phyloP scores from a whole-genome alignment of 2,797 vertebrate species.

The Scomberomorus guttatus region DNA sequence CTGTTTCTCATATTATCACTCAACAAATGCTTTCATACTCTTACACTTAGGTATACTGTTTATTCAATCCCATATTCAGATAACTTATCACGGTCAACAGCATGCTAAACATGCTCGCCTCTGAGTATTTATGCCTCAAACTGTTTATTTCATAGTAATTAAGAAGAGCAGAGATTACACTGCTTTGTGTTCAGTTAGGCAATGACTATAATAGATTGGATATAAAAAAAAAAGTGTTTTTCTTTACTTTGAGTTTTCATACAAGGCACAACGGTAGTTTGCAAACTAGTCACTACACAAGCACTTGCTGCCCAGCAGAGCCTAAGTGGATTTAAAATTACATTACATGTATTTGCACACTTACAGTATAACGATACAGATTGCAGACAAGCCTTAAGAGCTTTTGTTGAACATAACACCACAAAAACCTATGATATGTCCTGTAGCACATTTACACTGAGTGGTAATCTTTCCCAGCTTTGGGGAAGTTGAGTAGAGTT shows the following conservation, averaged over 20 bases:
- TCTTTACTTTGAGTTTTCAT: slow-evolving; percentile 59
- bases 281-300: slow-evolving; percentile 76
- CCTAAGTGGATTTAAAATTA: slow-evolving; percentile 67
- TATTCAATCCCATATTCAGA: slow-evolving; percentile 21
- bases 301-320: slow-evolving; percentile 71
- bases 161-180: slow-evolving; percentile 45
- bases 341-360: slow-evolving; percentile 73
- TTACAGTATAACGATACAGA: slow-evolving; percentile 70
- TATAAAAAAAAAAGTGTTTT: slow-evolving; percentile 42
- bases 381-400: slow-evolving; percentile 53
- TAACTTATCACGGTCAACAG: slow-evolving; percentile 3
- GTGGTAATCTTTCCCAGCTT: slow-evolving; percentile 37
- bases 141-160: slow-evolving; percentile 32
- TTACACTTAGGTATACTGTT: slow-evolving; percentile 7
- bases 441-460: slow-evolving; percentile 60
- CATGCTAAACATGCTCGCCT: slow-evolving; percentile 42
- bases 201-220: slow-evolving; percentile 31
- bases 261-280: slow-evolving; percentile 85
- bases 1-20: slow-evolving; percentile 20
- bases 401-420: slow-evolving; percentile 45
- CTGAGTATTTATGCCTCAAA: slow-evolving; percentile 12
- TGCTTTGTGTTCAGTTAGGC: slow-evolving; percentile 38
- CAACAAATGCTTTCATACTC: slow-evolving; percentile 14
- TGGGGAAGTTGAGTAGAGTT: slow-evolving; percentile 24
- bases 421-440: slow-evolving; percentile 68